Evolutionary conservation across 2,797 vertebrate genomes (phyloP).

Genomic region (Galagoides demidoff): DNA sequence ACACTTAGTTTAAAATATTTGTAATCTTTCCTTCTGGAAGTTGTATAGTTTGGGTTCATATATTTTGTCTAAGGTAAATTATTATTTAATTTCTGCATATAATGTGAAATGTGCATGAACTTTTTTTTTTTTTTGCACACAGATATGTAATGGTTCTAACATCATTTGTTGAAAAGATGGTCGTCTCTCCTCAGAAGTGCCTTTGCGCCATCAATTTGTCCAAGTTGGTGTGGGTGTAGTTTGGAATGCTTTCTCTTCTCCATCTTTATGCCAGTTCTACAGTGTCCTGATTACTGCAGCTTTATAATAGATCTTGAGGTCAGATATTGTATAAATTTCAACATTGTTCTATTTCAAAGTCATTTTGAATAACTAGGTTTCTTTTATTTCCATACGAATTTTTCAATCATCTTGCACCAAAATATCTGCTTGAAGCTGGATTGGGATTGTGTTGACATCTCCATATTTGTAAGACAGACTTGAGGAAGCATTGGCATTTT

Average conservation of each 20-base stretch:
- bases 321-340: background rate
- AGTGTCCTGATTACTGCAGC: background rate
- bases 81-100: background rate
- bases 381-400: background rate
- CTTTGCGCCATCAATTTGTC: background rate
- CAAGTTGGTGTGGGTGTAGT: background rate
- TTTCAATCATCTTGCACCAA: background rate
- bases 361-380: background rate
- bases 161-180: background rate
- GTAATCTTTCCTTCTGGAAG: background rate
- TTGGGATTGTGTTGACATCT: background rate
- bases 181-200: background rate
- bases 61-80: background rate
- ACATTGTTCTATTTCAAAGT: background rate
- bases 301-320: background rate
- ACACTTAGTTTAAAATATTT: background rate
- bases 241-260: background rate
- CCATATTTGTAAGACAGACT: background rate
- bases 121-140: background rate
- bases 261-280: background rate
- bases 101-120: background rate
- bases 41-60: background rate
- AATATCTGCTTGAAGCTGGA: background rate
- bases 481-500: background rate
- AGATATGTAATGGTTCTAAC: background rate